These are phyloP conservation scores for Sebastes goodei DNA, from an alignment of 2,797 vertebrate genomes.

Conservation along the genomic window DNA sequence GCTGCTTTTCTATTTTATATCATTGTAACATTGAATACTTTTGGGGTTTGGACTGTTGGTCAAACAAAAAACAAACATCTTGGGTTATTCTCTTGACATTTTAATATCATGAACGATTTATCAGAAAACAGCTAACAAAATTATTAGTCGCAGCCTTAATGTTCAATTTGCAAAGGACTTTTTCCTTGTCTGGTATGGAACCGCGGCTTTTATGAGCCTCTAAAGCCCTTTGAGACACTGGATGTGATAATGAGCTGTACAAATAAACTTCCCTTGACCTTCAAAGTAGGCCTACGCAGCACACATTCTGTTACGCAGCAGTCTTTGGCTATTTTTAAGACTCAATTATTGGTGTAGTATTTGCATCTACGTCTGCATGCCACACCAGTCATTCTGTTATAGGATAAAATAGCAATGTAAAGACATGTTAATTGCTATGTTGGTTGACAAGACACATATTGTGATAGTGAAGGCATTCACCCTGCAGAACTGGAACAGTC, in stretches of 20 bases:
- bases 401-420: neutral
- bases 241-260: conserved; percentile 25
- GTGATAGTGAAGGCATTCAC: neutral
- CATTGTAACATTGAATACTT: neutral
- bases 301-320: conserved; percentile 24
- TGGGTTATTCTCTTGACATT: neutral
- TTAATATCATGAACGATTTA: neutral
- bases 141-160: neutral
- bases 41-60: neutral
- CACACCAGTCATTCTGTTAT: neutral
- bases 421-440: neutral
- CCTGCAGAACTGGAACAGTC: neutral
- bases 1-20: neutral
- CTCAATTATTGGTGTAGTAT: neutral
- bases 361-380: neutral
- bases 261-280: conserved; percentile 45
- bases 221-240: neutral
- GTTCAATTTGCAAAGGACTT: neutral
- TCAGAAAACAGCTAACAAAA: neutral
- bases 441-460: neutral
- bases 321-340: conserved; percentile 36
- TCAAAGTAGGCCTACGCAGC: neutral
- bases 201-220: neutral
- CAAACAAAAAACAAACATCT: neutral
- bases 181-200: neutral